Percentiles rank a stretch among this genome's conserved stretches.
phyloP scores from a whole-genome alignment of 1,140 invertebrate species.

The Cephus cinctus region DNA sequence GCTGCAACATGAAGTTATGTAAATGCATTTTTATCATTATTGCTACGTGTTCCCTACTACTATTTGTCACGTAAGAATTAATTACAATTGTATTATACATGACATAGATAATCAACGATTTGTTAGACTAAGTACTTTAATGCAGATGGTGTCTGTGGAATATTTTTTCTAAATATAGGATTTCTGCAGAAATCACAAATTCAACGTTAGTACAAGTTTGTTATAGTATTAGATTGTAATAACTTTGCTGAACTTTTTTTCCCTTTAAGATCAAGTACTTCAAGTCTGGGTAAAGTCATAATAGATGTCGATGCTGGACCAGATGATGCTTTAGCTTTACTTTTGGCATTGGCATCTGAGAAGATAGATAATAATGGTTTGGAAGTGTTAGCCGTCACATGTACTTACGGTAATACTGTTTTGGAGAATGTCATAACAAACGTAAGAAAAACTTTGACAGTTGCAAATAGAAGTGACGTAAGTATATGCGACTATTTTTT shows the following conservation, averaged over 20 bases:
- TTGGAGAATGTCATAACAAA: conserved; percentile 61
- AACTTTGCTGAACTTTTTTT: too few species aligned
- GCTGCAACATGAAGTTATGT: not conserved
- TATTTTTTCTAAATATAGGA: too few species aligned
- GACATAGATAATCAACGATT: too few species aligned
- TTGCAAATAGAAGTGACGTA: conserved; percentile 56
- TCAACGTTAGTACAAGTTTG: too few species aligned
- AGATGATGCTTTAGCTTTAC: conserved; percentile 60
- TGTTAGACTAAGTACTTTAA: too few species aligned
- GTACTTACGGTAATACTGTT: conserved; percentile 63
- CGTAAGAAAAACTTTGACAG: conserved; percentile 58
- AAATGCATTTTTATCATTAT: not conserved
- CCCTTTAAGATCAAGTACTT: too few species aligned
- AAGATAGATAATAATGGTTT: conserved; percentile 36
- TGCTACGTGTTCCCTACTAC: too few species aligned
- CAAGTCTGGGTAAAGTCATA: conserved; percentile 43
- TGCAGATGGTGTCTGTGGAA: too few species aligned
- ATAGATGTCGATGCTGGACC: conserved; percentile 60
- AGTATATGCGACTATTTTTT: conserved; percentile 29
- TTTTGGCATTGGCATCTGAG: conserved; percentile 49
- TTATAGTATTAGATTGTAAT: too few species aligned
- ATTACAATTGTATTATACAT: too few species aligned
- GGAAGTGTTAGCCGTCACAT: conserved; percentile 60
- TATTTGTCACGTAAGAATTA: too few species aligned
- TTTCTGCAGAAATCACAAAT: too few species aligned